Evolutionary conservation across 2,888 invertebrate species (phyloP), one percentile per base, ranked within the genome.

Genomic region (Mythimna ferrago): DNA sequence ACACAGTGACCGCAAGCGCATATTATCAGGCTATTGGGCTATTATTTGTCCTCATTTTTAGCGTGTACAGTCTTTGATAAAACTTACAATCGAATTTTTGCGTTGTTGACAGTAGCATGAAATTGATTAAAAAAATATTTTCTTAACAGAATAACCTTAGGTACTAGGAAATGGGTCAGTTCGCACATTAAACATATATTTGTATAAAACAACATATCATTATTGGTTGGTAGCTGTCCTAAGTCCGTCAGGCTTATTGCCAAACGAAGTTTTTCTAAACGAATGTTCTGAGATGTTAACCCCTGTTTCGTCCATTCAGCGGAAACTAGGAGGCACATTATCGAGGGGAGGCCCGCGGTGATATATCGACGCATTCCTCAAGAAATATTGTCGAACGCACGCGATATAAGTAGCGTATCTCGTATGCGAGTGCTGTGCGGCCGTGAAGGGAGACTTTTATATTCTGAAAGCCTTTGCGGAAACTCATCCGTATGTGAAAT

Each of bases 311-410:
- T 89, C 88, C 88, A 92, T 89, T 91, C 91, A 91, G 90, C 91
- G 89, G 91, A 91, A 92, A 93, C 89, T 85, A 86, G 90, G 90
- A 91, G 90, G 89, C 89, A 88, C 89, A 91, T 91, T 93, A 92
- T 93, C 90, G 92, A 91, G 92, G 93, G 93, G 91, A 86, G 89
- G 86, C 87, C 89, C 87, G 82, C 85, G 87, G 92, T 94, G 95
- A 95, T 95, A 94, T 94, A 94, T 95, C 85, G 93, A 85, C 89
- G 89, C 88, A 91, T 92, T 92, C 90, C 88, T 88, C 84, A 89
- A 93, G 92, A 94, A 93, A 93, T 94, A 94, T 93, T 88, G 90
- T 89, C 86, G 87, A 88, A 87, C 88, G 89, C 92, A 92, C 90
- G 89, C 90, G 87, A 90, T 91, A 87, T 91, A 90, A 89, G 89